These are phyloP conservation scores for Halictus rubicundus DNA, from an alignment of 1,140 invertebrate genomes.

Conservation along the genomic window DNA sequence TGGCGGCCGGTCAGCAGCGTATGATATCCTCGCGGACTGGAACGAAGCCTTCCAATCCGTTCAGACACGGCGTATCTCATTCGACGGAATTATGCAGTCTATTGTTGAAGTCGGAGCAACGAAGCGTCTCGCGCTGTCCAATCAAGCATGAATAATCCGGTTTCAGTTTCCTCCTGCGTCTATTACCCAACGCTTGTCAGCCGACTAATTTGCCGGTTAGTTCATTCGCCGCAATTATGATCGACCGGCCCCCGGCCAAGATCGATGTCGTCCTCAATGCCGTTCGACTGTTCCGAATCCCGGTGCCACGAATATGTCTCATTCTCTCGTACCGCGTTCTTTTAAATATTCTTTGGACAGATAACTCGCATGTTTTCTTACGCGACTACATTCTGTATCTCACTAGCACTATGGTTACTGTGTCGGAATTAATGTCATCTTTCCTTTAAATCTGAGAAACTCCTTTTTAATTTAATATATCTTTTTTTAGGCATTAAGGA, in stretches of 20 bases:
- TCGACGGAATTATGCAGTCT: slow-evolving; percentile 63
- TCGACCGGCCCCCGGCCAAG: slow-evolving; percentile 23
- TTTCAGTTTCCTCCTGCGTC: slow-evolving; percentile 67
- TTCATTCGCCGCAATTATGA: slow-evolving; percentile 65
- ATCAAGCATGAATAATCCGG: slow-evolving; percentile 69
- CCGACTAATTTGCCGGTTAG: slow-evolving; percentile 67
- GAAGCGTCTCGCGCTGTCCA: slow-evolving; percentile 64
- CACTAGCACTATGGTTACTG: too few relatives aligned
- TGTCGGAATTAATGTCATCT: too few relatives aligned
- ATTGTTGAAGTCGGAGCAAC: slow-evolving; percentile 59
- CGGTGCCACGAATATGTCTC: too few relatives aligned
- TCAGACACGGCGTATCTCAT: slow-evolving; percentile 58
- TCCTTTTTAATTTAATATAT: too few relatives aligned
- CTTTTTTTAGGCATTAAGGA: too few relatives aligned
- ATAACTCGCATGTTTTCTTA: too few relatives aligned
- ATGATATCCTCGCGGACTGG: slow-evolving; percentile 38
- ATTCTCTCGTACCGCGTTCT: too few relatives aligned
- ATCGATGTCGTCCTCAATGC: neutral
- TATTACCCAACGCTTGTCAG: slow-evolving; percentile 64
- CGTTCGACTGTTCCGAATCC: too few relatives aligned
- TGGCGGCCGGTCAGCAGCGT: neutral
- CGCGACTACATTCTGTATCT: too few relatives aligned
- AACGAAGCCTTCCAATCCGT: slow-evolving; percentile 43
- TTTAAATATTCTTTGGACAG: too few relatives aligned
- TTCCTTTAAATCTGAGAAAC: too few relatives aligned